phyloP scores from a whole-genome alignment of 2,888 invertebrate species.

The Nemoura dubitans region DNA sequence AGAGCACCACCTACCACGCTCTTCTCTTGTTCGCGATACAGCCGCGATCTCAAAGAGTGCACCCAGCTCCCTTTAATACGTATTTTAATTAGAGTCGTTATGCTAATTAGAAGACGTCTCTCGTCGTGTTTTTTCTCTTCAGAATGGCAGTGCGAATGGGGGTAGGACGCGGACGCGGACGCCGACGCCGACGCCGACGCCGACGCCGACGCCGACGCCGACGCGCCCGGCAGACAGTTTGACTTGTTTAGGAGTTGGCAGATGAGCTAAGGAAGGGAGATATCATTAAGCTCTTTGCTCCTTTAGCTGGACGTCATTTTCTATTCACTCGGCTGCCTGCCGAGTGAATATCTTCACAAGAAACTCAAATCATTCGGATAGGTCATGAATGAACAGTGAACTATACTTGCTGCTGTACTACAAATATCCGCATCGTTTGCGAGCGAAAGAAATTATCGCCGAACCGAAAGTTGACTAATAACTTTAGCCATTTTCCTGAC shows the following conservation, averaged over 20 bases:
- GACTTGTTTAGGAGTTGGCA: slow-evolving; percentile 43
- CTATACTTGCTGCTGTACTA: slow-evolving; percentile 10
- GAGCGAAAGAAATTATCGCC: slow-evolving; percentile 39
- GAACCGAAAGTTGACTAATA: slow-evolving; percentile 36
- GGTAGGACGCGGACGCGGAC: too few species aligned
- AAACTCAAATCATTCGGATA: slow-evolving; percentile 36
- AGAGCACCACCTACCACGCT: slow-evolving; percentile 33
- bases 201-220: too few species aligned
- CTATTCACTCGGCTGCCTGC: slow-evolving; percentile 22
- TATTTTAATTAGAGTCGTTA: slow-evolving; percentile 79
- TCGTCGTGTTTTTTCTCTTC: neutral
- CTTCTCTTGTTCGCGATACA: slow-evolving; percentile 32
- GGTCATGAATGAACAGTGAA: slow-evolving; percentile 40
- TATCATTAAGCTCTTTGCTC: slow-evolving; percentile 44
- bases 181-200: too few species aligned
- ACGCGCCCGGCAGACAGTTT: slow-evolving; percentile 35
- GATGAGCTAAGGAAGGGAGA: slow-evolving; percentile 31
- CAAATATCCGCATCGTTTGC: slow-evolving; percentile 16
- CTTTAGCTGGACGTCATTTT: slow-evolving; percentile 39
- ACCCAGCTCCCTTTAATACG: slow-evolving; percentile 53
- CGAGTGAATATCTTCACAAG: slow-evolving; percentile 26
- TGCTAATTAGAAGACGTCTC: slow-evolving; percentile 61
- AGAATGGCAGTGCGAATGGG: slow-evolving; percentile 44
- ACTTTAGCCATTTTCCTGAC: slow-evolving; percentile 36
- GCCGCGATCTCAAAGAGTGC: slow-evolving; percentile 39